Evolutionary conservation across 2,888 invertebrate species (phyloP).

Genomic region (Rhabditophanes sp.): DNA sequence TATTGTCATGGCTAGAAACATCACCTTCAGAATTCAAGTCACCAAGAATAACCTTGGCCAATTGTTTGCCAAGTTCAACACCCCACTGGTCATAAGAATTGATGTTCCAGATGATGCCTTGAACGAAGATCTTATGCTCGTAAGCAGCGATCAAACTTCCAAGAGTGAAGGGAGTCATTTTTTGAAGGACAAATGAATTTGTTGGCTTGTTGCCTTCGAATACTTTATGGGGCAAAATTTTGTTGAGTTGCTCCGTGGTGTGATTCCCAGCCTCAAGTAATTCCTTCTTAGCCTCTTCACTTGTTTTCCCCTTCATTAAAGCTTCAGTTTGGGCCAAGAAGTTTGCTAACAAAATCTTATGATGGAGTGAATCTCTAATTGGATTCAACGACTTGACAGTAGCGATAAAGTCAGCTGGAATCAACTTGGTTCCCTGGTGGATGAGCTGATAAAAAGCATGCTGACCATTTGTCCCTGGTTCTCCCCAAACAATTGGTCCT

Average conservation of each 20-base stretch:
- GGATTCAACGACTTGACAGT: constrained; percentile 81
- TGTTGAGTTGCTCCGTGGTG: constrained; percentile 58
- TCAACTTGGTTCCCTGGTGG: constrained; percentile 76
- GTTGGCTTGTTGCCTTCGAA: constrained; percentile 92
- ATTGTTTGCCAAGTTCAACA: constrained; percentile 90
- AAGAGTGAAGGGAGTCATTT: constrained; percentile 75
- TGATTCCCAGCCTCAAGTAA: constrained; percentile 62
- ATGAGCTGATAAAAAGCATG: constrained; percentile 98
- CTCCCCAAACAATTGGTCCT: constrained; percentile 82
- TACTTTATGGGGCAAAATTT: constrained; percentile 77
- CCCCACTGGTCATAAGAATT: constrained; percentile 99
- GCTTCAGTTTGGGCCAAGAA: constrained; percentile 98
- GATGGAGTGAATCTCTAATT: constrained; percentile 62
- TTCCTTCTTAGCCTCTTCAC: constrained; percentile 60
- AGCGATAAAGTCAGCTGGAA: constrained; percentile 90
- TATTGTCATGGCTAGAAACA: constrained; percentile 65
- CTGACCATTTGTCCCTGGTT: constrained; percentile 97
- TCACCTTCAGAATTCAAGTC: constrained; percentile 59
- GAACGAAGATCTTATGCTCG: constrained; percentile 96
- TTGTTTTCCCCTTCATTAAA: constrained; percentile 66
- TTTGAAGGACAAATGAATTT: constrained; percentile 80
- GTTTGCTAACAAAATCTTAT: constrained; percentile 83
- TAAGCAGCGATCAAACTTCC: constrained; percentile 87
- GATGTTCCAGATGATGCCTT: constrained; percentile 96
- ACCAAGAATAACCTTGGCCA: constrained; percentile 93